Evolutionary conservation across 1,140 invertebrate species (phyloP).

Genomic region (Papilio dardanus): DNA sequence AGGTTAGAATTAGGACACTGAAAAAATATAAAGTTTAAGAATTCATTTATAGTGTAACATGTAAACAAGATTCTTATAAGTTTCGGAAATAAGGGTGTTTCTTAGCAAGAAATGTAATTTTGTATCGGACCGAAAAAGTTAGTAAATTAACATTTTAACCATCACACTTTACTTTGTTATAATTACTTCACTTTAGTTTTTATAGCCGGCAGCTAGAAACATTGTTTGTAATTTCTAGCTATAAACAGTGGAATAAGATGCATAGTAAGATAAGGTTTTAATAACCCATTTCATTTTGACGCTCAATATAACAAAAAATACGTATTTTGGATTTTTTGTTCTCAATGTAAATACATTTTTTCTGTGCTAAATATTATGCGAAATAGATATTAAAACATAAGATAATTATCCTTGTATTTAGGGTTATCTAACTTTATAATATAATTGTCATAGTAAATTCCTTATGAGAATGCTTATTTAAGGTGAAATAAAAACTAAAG

Average conservation of each 20-base stretch:
- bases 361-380: no score
- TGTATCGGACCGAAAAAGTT: conserved; percentile 1
- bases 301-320: neutral
- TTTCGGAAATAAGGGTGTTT: conserved; percentile 3
- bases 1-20: conserved; percentile 9
- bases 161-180: neutral
- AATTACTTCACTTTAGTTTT: neutral
- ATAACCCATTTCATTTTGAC: neutral
- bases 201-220: neutral
- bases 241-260: neutral
- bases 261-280: neutral
- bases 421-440: no score
- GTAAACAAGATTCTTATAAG: conserved; percentile 30
- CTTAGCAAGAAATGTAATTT: conserved; percentile 22
- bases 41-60: neutral
- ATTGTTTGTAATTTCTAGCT: conserved; percentile 18
- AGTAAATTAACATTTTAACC: neutral
- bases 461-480: no score
- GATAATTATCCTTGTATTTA: no score
- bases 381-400: no score
- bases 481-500: no score
- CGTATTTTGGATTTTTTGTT: no score
- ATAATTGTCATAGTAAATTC: no score
- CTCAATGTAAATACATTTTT: no score
- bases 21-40: neutral